Evolutionary conservation across 2,113 vertebrate species (phyloP).

Genomic region (Laticauda laticaudata): DNA sequence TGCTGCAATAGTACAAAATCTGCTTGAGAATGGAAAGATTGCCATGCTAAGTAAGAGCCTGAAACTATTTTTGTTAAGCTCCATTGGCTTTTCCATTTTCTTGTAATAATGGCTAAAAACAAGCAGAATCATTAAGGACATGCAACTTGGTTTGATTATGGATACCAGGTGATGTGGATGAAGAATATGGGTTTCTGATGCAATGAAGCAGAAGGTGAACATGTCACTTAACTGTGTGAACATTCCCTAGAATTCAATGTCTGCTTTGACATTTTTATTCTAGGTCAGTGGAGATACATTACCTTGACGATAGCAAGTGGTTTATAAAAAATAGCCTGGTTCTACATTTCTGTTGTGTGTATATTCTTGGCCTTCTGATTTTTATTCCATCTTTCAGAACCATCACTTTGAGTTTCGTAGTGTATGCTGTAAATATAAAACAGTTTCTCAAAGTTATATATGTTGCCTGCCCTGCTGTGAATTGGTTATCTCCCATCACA

Average conservation of each 20-base stretch:
- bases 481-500: conserved; percentile 12
- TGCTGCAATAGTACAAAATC: neutral
- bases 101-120: neutral
- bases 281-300: rapidly evolving
- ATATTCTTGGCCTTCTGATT: neutral
- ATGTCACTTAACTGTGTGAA: neutral
- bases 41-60: neutral
- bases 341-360: neutral
- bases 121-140: neutral
- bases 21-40: neutral
- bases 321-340: conserved; percentile 15
- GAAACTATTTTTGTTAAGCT: neutral
- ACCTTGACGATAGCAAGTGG: conserved; percentile 5
- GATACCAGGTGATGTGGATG: neutral
- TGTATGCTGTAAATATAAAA: neutral
- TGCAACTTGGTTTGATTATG: neutral
- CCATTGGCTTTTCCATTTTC: neutral
- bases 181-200: neutral
- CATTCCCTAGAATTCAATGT: neutral
- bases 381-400: neutral
- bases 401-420: neutral
- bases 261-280: conserved; percentile 17
- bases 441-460: neutral
- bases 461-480: neutral
- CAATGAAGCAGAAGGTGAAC: conserved; percentile 1